Conservation (phyloP, 2,797 vertebrate species). For the Chlorospingus flavigularis region DNA sequence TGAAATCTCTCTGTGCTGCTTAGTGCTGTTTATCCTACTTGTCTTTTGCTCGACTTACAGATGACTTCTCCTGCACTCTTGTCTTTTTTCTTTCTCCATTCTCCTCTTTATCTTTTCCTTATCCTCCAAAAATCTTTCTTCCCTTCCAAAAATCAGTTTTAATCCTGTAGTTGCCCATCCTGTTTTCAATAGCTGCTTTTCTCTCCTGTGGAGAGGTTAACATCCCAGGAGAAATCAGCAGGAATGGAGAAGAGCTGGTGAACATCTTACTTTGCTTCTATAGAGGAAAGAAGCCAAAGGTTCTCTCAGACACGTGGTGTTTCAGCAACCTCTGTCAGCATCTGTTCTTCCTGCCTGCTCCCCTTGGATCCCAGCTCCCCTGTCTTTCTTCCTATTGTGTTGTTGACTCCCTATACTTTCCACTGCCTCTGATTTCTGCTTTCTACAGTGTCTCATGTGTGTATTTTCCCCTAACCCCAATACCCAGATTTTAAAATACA, state of each 20-base stretch:
- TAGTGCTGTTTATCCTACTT: background rate
- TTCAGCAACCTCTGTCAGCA: background rate
- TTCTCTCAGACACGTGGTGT: background rate
- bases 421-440: background rate
- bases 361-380: background rate
- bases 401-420: accelerated
- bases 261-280: background rate
- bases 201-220: background rate
- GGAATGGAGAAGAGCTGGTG: background rate
- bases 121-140: background rate
- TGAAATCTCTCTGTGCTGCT: background rate
- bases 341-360: background rate
- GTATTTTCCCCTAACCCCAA: background rate
- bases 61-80: background rate
- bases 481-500: background rate
- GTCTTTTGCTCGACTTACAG: background rate
- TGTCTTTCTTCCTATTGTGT: background rate
- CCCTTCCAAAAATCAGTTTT: background rate
- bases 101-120: background rate
- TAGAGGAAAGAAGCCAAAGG: background rate
- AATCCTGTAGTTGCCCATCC: background rate
- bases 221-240: background rate
- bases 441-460: background rate
- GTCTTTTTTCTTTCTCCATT: background rate
- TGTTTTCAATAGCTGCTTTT: background rate